Evolutionary conservation across 2,888 invertebrate genomes (phyloP), one percentile per base, ranked within the genome.

Genomic region (Cynaeus angustus): DNA sequence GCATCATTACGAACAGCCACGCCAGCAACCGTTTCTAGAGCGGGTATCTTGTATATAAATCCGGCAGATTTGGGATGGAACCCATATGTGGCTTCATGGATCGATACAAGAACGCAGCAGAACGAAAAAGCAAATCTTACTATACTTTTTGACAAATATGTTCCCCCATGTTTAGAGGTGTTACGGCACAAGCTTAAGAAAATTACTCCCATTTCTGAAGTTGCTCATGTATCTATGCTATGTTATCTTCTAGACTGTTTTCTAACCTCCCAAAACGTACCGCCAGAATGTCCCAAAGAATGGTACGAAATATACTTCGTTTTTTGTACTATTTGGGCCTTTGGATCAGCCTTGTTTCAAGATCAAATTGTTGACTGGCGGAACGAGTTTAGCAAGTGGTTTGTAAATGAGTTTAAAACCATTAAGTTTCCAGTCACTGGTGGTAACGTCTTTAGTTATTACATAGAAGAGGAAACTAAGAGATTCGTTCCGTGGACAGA

Each of bases 301-400:
- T 93, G 96, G 92, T 94, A 94, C 81, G 98, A 98, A 86, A 90
- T 92, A 6, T 98, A 97, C 84, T 98, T 98, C 85, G 96, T 92
- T 0, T 98, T 97, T 83, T 91, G 93, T 28, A 89, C 92, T 62
- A 89, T 97, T 16, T 98, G 98, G 97, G 95, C 97, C 0, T 98
- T 98, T 81, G 98, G 98, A 0, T 96, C 97, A 0, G 91, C 93
- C 0, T 88, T 95, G 66, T 97, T 95, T 84, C 96, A 96, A 88
- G 97, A 97, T 86, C 92, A 96, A 87, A 86, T 96, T 43, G 89
- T 94, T 2, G 97, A 98, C 83, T 95, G 97, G 92, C 90, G 97
- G 45, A 93, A 93, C 76, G 98, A 98, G 82, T 98, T 98, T 83
- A 95, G 94, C 81, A 97, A 96, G 84, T 98, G 97, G 97, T 98